Percentiles rank a stretch among this genome's conserved stretches.
Evolutionary conservation across 1,140 invertebrate genomes (phyloP).

Genomic region (Euborellia annulipes): DNA sequence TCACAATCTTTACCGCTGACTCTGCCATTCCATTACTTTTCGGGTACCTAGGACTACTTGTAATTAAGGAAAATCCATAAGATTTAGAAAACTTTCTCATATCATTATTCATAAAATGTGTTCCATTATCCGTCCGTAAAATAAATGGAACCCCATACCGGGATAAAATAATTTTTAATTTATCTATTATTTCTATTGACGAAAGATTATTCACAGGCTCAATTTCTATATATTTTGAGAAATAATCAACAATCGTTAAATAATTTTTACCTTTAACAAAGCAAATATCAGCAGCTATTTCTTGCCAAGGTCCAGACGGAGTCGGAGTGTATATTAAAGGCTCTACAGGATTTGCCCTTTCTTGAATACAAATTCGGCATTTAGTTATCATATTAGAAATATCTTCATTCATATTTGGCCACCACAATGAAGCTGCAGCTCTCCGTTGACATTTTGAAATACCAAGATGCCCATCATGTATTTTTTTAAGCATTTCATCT

Average conservation of each 20-base stretch:
- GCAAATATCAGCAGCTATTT: background rate
- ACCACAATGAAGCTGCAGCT: background rate
- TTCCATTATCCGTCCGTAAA: constrained; percentile 1
- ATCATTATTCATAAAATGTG: no score
- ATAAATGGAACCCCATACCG: background rate
- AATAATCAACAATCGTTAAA: constrained; percentile 1
- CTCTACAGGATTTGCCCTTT: background rate
- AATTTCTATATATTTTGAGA: constrained; percentile 1
- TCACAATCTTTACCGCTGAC: no score
- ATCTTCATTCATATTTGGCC: constrained; percentile 1
- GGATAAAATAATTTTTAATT: background rate
- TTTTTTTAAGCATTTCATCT: background rate
- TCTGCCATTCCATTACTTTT: no score
- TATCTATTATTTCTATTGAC: background rate
- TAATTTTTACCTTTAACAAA: background rate
- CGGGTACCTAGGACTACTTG: no score
- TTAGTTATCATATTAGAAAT: background rate
- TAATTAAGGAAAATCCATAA: no score
- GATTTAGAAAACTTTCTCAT: no score
- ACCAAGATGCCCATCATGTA: constrained; percentile 3
- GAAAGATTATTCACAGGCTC: background rate
- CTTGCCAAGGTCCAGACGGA: background rate
- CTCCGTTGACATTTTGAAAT: background rate
- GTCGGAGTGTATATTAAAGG: background rate
- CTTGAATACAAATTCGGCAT: background rate